Base-by-base conservation (phyloP, 1,140 invertebrate species). In the Copidosoma floridanum region DNA sequence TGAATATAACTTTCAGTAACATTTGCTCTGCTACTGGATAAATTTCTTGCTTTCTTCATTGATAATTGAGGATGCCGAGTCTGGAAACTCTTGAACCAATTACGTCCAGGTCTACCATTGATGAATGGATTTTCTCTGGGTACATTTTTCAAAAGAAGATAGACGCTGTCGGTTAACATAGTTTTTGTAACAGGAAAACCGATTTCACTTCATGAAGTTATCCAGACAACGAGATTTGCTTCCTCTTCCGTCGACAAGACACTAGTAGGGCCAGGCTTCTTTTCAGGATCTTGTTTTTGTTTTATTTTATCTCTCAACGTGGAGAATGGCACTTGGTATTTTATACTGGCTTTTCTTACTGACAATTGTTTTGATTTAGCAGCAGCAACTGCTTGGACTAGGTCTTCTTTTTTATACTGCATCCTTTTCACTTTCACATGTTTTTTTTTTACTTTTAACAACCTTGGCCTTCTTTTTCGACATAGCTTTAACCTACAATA, bases 161-260 rank as follows among this genome's bases (percentile, higher is more conserved):
- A n/a, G n/a, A 76, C 70, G 64, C 68, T 77, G 52, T 71, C 65
- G 3, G 69, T n/a, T 16, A 79, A 48, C 46, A 68, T 29, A 21
- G 69, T 62, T 68, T 69, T 70, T 27, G 70, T 74, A n/a, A 73
- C 37, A n/a, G 77, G 74, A 63, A 76, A 71, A 23, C 72, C 72
- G 52, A 55, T 52, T 57, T 71, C 56, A 47, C 61, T 66, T 55
- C 74, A 67, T 16, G 58, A 43, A 53, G 69, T 52, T 24, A 74
- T 61, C 75, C 74, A 77, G 18, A 63, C 56, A n/a, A 72, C 65
- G 29, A 75, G 51, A 20, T 62, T 32, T 52, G 62, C 40, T 62
- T 75, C 73, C 56, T 68, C 65, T 48, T 70, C 66, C n/a, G 55
- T 57, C 6, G 59, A 48, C 8, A 75, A 44, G 46, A 66, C 60